Conservation (phyloP, 2,113 vertebrate genomes). For the Lipotes vexillifer region DNA sequence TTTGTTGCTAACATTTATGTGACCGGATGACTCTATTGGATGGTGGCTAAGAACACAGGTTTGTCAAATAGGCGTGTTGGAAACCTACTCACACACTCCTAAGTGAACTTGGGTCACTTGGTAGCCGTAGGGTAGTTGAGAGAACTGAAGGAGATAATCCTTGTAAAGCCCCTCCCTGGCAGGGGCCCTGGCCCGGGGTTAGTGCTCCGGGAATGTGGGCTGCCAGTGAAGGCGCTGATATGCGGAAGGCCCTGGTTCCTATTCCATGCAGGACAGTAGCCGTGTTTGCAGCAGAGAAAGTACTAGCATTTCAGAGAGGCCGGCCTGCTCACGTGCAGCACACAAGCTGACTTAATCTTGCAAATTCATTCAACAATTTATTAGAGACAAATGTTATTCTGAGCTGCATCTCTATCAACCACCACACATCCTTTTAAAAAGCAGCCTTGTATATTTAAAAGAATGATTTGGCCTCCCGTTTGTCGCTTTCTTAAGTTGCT, state of each 20-base stretch:
- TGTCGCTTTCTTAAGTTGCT: constrained; percentile 74
- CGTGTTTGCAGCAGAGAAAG: rapidly evolving
- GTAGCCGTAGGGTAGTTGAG: not conserved
- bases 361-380: not conserved
- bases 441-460: not conserved
- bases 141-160: not conserved
- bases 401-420: not conserved
- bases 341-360: not conserved
- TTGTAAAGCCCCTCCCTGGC: rapidly evolving
- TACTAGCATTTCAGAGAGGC: rapidly evolving
- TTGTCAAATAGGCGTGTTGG: not conserved
- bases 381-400: not conserved
- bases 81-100: not conserved
- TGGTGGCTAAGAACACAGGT: not conserved
- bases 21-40: not conserved
- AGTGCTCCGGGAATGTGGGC: rapidly evolving
- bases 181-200: rapidly evolving
- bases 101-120: not conserved
- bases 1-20: not conserved
- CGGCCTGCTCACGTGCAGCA: rapidly evolving
- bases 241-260: rapidly evolving
- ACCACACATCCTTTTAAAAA: not conserved
- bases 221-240: rapidly evolving
- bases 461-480: constrained; percentile 34
- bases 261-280: rapidly evolving